Conservation (phyloP, 92 coral and sea anemone species). For the Virgularia gustaviana region DNA sequence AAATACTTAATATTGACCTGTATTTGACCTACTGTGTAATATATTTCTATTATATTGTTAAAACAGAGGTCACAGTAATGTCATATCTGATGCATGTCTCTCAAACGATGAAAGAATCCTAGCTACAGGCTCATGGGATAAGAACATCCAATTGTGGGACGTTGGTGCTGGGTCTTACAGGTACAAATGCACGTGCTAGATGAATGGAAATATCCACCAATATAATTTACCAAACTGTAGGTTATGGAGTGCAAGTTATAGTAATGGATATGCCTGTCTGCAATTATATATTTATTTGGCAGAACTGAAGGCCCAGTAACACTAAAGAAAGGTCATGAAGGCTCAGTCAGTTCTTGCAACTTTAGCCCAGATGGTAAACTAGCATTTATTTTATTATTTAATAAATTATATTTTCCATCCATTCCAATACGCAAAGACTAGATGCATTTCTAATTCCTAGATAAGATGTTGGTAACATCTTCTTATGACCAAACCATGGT, state of each 20-base stretch:
- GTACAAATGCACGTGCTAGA: constrained; percentile 11
- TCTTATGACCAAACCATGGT: constrained; percentile 91
- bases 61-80: constrained; percentile 88
- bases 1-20: no score
- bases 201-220: neutral
- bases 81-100: constrained; percentile 81
- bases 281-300: neutral
- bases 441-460: constrained; percentile 31
- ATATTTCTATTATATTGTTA: no score
- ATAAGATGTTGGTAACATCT: constrained; percentile 77
- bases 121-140: constrained; percentile 99
- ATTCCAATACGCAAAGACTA: neutral
- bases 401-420: neutral
- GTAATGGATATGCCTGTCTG: neutral
- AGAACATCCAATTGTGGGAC: constrained; percentile 90
- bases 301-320: constrained; percentile 91
- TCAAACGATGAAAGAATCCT: constrained; percentile 80
- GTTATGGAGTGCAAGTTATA: neutral
- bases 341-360: constrained; percentile 87
- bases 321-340: constrained; percentile 93
- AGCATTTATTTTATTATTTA: no score
- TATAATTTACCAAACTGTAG: neutral
- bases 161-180: constrained; percentile 90
- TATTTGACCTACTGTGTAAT: neutral
- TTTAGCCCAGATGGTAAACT: constrained; percentile 88